Percentiles rank a stretch among this genome's conserved stretches.
Conservation (phyloP, 2,888 invertebrate species). For the Nemotelus pantherinus region DNA sequence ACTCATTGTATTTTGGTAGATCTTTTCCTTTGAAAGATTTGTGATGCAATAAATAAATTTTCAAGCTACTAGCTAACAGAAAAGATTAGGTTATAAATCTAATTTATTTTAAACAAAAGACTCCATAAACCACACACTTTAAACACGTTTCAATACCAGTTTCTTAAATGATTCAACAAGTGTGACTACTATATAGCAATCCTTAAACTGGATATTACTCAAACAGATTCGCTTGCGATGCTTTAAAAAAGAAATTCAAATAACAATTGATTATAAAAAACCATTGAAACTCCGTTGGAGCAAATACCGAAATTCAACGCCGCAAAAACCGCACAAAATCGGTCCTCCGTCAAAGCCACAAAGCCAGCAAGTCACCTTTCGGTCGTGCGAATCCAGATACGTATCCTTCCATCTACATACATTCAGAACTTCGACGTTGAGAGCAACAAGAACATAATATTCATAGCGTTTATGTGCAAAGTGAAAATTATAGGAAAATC, state of each 20-base stretch:
- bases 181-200: no score
- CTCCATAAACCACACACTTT: no score
- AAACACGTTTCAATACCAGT: no score
- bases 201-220: no score
- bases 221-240: no score
- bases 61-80: no score
- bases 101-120: no score
- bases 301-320: constrained; percentile 28
- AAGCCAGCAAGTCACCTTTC: constrained; percentile 41
- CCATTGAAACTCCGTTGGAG: constrained; percentile 24
- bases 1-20: no score
- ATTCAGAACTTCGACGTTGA: neutral
- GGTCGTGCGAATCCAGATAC: neutral
- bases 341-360: constrained; percentile 48
- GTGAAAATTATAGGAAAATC: constrained; percentile 47
- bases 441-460: constrained; percentile 42
- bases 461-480: constrained; percentile 51
- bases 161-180: no score
- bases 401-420: constrained; percentile 5
- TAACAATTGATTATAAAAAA: constrained; percentile 29
- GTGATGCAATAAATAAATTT: no score
- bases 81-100: no score
- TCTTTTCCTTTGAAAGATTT: no score
- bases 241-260: neutral
- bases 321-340: constrained; percentile 45